Conservation (phyloP, 2,113 vertebrate species). For the Syngnathus floridae region DNA sequence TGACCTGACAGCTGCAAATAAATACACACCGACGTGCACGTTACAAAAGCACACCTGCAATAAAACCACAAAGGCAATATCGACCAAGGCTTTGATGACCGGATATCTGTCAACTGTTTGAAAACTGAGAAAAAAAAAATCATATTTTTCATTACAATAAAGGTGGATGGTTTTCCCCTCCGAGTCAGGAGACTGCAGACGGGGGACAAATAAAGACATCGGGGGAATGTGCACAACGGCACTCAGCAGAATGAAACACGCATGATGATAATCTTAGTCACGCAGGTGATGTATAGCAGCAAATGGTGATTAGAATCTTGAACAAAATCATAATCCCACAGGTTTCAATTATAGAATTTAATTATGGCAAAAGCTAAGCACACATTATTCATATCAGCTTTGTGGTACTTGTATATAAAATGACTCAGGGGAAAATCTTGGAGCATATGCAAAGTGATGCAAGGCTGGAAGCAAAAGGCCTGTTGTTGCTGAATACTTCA, state of each 20-base stretch:
- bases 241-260: conserved; percentile 12
- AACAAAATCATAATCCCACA: conserved; percentile 39
- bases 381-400: conserved; percentile 18
- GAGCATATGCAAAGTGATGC: conserved; percentile 34
- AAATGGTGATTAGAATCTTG: conserved; percentile 22
- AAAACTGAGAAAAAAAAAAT: no score
- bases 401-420: conserved; percentile 20
- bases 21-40: conserved; percentile 1
- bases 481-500: not conserved
- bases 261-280: conserved; percentile 3
- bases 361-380: conserved; percentile 33
- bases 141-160: conserved; percentile 3
- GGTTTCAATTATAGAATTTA: conserved; percentile 47
- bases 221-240: conserved; percentile 1
- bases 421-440: conserved; percentile 37
- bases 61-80: conserved; percentile 1
- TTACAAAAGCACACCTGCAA: conserved; percentile 21
- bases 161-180: not conserved
- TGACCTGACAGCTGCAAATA: conserved; percentile 21
- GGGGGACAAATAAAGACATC: conserved; percentile 4
- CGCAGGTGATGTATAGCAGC: conserved; percentile 2
- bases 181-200: conserved; percentile 5
- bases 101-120: no score
- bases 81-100: conserved; percentile 21
- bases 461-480: conserved; percentile 25